Evolutionary conservation across 2,888 invertebrate genomes (phyloP).

Genomic region (Syrphus vitripennis): DNA sequence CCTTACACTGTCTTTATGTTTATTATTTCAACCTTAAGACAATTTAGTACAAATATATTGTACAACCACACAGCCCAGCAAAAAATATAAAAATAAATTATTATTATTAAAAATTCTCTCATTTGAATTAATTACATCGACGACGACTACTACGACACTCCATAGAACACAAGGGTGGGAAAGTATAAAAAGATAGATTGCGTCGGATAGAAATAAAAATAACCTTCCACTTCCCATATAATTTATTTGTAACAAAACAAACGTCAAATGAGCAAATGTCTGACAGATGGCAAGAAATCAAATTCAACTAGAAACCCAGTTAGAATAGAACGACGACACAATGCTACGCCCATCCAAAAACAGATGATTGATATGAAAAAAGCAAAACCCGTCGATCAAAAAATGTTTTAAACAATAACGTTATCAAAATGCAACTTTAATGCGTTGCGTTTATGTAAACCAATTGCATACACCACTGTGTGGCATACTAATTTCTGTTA

Average conservation of each 20-base stretch:
- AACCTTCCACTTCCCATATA: slow-evolving; percentile 33
- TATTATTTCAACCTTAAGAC: slow-evolving; percentile 63
- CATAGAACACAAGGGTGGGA: slow-evolving; percentile 44
- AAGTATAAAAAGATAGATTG: slow-evolving; percentile 4
- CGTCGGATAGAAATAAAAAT: slow-evolving; percentile 7
- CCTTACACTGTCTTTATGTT: slow-evolving; percentile 15
- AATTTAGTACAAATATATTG: not conserved
- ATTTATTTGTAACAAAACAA: slow-evolving; percentile 33
- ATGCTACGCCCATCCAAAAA: slow-evolving; percentile 18
- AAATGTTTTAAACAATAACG: slow-evolving; percentile 26
- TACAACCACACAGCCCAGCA: slow-evolving; percentile 7
- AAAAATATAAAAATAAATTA: slow-evolving; percentile 34
- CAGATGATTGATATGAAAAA: slow-evolving; percentile 21
- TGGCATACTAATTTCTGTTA: slow-evolving; percentile 51
- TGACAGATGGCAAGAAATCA: slow-evolving; percentile 58
- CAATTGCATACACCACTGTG: slow-evolving; percentile 41
- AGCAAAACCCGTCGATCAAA: slow-evolving; percentile 30
- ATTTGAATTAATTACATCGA: slow-evolving; percentile 55
- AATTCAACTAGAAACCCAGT: slow-evolving; percentile 29
- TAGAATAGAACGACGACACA: not conserved
- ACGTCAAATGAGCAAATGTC: slow-evolving; percentile 39
- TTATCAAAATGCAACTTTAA: slow-evolving; percentile 34
- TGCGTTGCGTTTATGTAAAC: slow-evolving; percentile 54
- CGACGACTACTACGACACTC: not conserved
- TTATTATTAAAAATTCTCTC: slow-evolving; percentile 43